Conservation (phyloP, 2,113 vertebrate species). For the Dipodomys stephensi region DNA sequence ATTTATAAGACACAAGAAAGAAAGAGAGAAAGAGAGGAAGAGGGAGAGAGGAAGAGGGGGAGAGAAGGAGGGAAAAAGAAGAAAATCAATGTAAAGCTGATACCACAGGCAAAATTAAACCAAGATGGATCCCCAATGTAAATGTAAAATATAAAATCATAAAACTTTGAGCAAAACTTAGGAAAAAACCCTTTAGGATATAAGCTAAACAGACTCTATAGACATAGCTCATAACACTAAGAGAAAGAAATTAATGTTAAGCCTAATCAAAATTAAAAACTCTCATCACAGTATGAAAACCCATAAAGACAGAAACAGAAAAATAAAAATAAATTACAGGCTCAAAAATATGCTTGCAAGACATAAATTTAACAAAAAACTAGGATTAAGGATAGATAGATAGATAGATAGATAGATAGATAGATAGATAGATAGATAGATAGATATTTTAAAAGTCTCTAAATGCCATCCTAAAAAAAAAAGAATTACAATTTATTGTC, state of each 20-base stretch:
- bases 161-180: not conserved
- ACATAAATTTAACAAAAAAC: not conserved
- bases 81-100: not conserved
- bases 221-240: not conserved
- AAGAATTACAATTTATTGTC: too few relatives aligned
- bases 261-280: not conserved
- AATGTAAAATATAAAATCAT: not conserved
- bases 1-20: not conserved
- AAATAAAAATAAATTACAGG: not conserved
- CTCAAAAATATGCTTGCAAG: not conserved
- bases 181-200: not conserved
- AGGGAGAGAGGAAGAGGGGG: too few relatives aligned
- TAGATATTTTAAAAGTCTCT: not conserved
- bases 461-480: too few relatives aligned
- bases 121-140: not conserved
- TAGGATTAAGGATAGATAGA: not conserved
- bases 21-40: too few relatives aligned
- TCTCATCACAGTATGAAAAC: not conserved
- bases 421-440: too few relatives aligned
- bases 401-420: too few relatives aligned
- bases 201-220: not conserved
- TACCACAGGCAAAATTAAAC: not conserved
- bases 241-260: not conserved
- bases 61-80: too few relatives aligned
- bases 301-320: not conserved